Percentiles rank a stretch among this genome's conserved stretches.
phyloP scores from a whole-genome alignment of 2,888 invertebrate species.

The Pyrrhia umbra region DNA sequence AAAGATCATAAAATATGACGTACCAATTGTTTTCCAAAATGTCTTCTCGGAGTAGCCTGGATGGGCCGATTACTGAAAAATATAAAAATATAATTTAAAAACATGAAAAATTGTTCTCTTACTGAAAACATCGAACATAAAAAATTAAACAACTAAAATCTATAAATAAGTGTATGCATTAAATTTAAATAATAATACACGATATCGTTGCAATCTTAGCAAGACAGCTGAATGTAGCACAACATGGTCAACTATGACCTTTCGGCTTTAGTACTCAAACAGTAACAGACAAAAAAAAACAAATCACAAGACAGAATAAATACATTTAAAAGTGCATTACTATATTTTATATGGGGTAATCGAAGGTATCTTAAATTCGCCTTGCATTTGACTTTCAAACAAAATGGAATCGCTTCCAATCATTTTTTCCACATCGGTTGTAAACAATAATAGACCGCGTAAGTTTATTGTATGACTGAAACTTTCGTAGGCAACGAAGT shows the following conservation, averaged over 20 bases:
- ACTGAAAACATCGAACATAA: not conserved
- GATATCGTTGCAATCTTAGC: no score
- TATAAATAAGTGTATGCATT: no score
- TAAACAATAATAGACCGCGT: not conserved
- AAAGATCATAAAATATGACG: slow-evolving; percentile 19
- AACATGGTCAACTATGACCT: no score
- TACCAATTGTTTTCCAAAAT: slow-evolving; percentile 27
- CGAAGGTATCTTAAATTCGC: slow-evolving; percentile 32
- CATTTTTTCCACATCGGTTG: not conserved
- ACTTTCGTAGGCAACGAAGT: not conserved
- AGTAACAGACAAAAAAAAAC: no score
- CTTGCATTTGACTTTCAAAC: slow-evolving; percentile 29
- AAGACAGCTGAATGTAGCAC: no score
- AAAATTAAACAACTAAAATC: not conserved
- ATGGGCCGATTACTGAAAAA: slow-evolving; percentile 57
- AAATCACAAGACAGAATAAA: no score
- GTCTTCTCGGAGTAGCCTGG: slow-evolving; percentile 15
- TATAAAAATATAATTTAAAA: slow-evolving; percentile 13
- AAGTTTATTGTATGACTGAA: not conserved
- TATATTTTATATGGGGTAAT: slow-evolving; percentile 24
- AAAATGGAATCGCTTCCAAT: not conserved
- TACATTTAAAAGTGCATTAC: no score
- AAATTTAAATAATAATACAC: no score
- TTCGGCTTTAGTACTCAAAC: no score
- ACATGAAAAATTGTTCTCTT: not conserved